phyloP scores from a whole-genome alignment of 2,797 vertebrate genomes.

The Crenuchus spilurus region DNA sequence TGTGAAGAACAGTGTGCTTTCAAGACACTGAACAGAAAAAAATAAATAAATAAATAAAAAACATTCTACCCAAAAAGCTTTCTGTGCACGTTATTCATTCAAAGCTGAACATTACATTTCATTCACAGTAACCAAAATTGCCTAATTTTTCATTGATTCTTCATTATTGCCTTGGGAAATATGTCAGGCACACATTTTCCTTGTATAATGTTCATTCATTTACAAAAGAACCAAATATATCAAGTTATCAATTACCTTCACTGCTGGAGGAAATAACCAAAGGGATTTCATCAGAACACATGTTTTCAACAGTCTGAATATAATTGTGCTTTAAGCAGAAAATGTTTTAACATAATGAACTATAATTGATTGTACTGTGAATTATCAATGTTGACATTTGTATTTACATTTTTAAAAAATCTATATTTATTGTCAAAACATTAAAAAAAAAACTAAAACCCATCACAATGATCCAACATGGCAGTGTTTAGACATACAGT shows the following conservation, averaged over 20 bases:
- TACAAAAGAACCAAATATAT: background rate
- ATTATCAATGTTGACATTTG: no score
- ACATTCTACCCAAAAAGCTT: no score
- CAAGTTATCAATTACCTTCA: background rate
- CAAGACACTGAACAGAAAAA: background rate
- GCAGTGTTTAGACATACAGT: no score
- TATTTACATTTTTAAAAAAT: no score
- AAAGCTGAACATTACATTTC: slow-evolving; percentile 45
- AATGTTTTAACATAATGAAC: background rate
- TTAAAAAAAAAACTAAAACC: no score
- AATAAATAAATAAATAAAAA: no score
- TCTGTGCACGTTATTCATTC: slow-evolving; percentile 38
- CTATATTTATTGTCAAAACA: no score
- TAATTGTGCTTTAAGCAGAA: background rate
- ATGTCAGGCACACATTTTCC: slow-evolving; percentile 23
- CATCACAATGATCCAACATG: no score
- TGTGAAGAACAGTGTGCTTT: slow-evolving; percentile 7
- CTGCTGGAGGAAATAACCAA: background rate
- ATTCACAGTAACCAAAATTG: slow-evolving; percentile 44
- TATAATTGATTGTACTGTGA: background rate
- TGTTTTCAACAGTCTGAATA: background rate
- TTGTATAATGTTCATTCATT: background rate
- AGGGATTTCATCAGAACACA: background rate
- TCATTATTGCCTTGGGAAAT: slow-evolving; percentile 39
- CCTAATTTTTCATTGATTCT: slow-evolving; percentile 48